These are phyloP conservation scores for Leucosticte australis DNA, from an alignment of 2,113 vertebrate genomes.

Conservation along the genomic window DNA sequence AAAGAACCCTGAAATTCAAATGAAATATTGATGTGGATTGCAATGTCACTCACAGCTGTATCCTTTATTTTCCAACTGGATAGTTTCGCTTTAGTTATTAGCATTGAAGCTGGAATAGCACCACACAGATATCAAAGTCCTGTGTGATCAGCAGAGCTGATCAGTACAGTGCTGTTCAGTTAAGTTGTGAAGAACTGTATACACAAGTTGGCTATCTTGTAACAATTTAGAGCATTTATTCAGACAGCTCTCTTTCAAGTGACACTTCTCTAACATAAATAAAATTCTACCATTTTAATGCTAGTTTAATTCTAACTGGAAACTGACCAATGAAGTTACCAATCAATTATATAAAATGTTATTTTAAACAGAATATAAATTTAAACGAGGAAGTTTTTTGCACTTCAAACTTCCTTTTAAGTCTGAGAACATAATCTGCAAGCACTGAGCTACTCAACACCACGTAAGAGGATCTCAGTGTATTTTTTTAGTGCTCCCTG, in stretches of 20 bases:
- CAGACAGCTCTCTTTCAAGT: neutral
- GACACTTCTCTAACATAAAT: neutral
- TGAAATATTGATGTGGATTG: neutral
- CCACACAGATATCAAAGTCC: neutral
- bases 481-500: neutral
- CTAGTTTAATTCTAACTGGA: neutral
- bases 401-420: neutral
- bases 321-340: neutral
- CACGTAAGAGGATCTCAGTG: neutral
- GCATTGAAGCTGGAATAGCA: neutral
- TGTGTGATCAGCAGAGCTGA: neutral
- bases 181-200: neutral
- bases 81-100: neutral
- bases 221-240: neutral
- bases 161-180: neutral
- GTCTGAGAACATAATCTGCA: neutral
- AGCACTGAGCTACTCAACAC: neutral
- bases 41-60: neutral
- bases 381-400: accelerated
- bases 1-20: constrained; percentile 78
- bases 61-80: neutral
- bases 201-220: neutral
- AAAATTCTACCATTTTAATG: neutral
- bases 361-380: neutral
- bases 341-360: neutral